Percentiles rank a stretch among this genome's conserved stretches.
phyloP scores from a whole-genome alignment of 2,888 invertebrate species.

The Tetramorium bicarinatum region DNA sequence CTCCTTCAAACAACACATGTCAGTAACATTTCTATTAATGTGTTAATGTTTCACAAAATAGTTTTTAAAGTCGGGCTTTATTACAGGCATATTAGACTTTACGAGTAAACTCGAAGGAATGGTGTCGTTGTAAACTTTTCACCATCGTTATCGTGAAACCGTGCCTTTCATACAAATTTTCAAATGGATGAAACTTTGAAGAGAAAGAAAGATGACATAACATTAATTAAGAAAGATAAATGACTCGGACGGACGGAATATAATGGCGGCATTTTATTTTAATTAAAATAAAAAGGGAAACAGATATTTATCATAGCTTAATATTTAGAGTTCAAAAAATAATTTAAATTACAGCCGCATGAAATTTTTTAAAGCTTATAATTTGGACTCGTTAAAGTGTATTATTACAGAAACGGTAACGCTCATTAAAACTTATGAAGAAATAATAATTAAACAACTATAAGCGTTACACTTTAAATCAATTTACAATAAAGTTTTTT shows the following conservation, averaged over 20 bases:
- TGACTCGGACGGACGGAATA: not conserved
- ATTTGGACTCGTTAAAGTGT: not conserved
- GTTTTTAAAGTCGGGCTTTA: slow-evolving; percentile 9
- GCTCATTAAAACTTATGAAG: slow-evolving; percentile 17
- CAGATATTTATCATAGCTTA: not conserved
- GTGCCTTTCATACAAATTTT: slow-evolving; percentile 21
- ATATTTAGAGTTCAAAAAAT: not conserved
- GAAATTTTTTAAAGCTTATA: not conserved
- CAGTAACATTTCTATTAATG: slow-evolving; percentile 25
- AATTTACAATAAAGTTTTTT: slow-evolving; percentile 25
- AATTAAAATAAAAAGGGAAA: slow-evolving; percentile 25
- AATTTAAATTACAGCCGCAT: slow-evolving; percentile 2
- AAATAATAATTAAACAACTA: slow-evolving; percentile 25
- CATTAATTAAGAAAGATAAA: slow-evolving; percentile 28
- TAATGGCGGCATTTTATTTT: not conserved
- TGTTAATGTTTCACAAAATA: slow-evolving; percentile 31
- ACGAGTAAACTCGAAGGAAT: slow-evolving; percentile 33
- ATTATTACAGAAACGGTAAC: not conserved
- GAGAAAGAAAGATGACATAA: not conserved
- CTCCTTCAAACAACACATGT: not conserved
- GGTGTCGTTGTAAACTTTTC: slow-evolving; percentile 35
- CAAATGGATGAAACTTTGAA: not conserved
- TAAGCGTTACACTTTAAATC: not conserved
- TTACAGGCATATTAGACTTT: slow-evolving; percentile 31
- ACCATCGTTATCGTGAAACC: slow-evolving; percentile 5